These are phyloP conservation scores for Alouatta palliata DNA, from an alignment of 2,113 vertebrate genomes.

Conservation along the genomic window DNA sequence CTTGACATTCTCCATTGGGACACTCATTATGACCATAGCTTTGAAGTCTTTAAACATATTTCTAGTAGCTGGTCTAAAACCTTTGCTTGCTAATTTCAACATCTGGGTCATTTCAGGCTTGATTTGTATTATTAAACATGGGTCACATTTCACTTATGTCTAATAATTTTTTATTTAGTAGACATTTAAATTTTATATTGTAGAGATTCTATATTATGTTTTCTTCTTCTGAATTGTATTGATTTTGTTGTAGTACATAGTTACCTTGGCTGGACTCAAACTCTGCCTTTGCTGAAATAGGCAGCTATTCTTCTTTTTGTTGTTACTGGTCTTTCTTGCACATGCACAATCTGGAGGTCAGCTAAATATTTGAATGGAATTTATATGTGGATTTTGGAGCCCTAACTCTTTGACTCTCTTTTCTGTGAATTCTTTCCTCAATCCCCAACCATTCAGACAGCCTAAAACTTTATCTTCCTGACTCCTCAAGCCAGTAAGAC, in stretches of 20 bases:
- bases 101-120: not conserved
- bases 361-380: not conserved
- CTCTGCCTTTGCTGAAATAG: not conserved
- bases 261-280: not conserved
- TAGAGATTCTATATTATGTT: not conserved
- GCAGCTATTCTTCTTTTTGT: not conserved
- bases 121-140: not conserved
- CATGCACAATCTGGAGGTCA: not conserved
- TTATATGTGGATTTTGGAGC: not conserved
- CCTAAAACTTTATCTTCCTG: not conserved
- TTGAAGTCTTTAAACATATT: slow-evolving; percentile 19
- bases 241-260: not conserved
- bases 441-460: not conserved
- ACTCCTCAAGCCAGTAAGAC: not conserved
- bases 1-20: not conserved
- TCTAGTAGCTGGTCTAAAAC: slow-evolving; percentile 13
- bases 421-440: not conserved
- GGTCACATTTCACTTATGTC: not conserved
- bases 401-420: not conserved
- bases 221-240: not conserved
- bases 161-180: slow-evolving; percentile 35
- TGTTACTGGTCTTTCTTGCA: not conserved
- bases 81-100: not conserved
- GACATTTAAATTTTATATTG: not conserved
- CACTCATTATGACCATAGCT: not conserved